Evolutionary conservation across 2,797 vertebrate species (phyloP).

Genomic region (Hypotaenidia okinawae): DNA sequence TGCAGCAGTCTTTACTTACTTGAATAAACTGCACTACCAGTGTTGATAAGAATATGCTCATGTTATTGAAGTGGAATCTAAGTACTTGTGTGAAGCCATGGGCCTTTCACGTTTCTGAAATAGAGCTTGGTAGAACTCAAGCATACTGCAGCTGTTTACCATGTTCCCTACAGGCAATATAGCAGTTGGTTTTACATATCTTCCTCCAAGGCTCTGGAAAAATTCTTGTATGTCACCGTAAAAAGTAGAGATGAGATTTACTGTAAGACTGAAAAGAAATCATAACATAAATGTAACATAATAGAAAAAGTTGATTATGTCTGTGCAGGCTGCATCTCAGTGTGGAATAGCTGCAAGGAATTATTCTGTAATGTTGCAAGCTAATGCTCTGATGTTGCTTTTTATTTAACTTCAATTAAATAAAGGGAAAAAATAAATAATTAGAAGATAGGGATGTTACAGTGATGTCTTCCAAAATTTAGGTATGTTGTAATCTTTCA

Average conservation of each 20-base stretch:
- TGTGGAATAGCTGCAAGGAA: background rate
- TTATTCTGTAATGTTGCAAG: background rate
- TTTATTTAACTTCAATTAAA: background rate
- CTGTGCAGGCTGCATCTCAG: background rate
- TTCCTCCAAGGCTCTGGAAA: background rate
- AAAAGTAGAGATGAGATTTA: background rate
- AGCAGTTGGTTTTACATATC: background rate
- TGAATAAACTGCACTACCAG: background rate
- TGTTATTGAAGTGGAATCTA: background rate
- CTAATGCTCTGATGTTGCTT: background rate
- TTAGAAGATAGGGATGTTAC: background rate
- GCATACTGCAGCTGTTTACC: background rate
- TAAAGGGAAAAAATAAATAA: too few relatives aligned
- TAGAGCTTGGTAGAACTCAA: rapidly evolving
- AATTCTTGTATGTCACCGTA: background rate
- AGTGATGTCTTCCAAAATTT: background rate
- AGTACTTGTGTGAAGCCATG: background rate
- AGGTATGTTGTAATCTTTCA: background rate
- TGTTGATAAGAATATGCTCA: background rate
- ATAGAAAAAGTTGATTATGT: background rate
- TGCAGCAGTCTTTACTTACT: background rate
- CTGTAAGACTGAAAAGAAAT: background rate
- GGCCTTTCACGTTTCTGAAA: background rate
- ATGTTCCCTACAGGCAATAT: background rate
- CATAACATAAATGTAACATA: background rate